Evolutionary conservation across 2,888 invertebrate species (phyloP).

Genomic region (Urechis unicinctus): DNA sequence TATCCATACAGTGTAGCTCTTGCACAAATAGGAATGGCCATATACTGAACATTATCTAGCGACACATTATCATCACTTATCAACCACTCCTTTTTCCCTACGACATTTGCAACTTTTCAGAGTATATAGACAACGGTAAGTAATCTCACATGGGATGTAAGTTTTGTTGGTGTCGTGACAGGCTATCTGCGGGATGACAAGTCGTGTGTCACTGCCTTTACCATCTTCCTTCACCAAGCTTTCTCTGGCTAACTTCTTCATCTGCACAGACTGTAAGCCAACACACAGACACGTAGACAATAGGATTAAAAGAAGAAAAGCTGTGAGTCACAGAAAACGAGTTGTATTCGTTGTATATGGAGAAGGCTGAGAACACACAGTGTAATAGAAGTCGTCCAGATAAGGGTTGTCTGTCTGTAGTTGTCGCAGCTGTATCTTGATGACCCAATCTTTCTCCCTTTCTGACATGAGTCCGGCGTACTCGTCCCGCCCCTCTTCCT

Average conservation of each 20-base stretch:
- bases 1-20: too few relatives aligned
- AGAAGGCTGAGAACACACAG: too few relatives aligned
- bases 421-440: constrained; percentile 90
- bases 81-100: too few relatives aligned
- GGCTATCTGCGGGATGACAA: constrained; percentile 47
- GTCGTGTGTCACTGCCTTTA: constrained; percentile 27
- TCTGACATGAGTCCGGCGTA: constrained; percentile 90
- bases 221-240: constrained; percentile 2
- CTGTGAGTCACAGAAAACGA: too few relatives aligned
- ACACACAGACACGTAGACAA: background rate
- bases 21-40: too few relatives aligned
- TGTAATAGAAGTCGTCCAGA: constrained; percentile 94
- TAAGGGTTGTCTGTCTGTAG: constrained; percentile 91
- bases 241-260: constrained; percentile 43
- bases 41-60: too few relatives aligned
- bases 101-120: too few relatives aligned
- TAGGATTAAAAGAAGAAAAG: too few relatives aligned
- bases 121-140: too few relatives aligned
- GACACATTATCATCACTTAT: too few relatives aligned
- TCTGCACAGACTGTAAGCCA: constrained; percentile 40
- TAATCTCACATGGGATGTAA: constrained; percentile 49
- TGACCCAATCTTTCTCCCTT: constrained; percentile 91
- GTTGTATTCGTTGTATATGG: too few relatives aligned
- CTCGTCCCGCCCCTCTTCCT: constrained; percentile 26
- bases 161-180: constrained; percentile 43